These are phyloP conservation scores for Nudaria mundana DNA, from an alignment of 2,888 invertebrate species.

Conservation along the genomic window DNA sequence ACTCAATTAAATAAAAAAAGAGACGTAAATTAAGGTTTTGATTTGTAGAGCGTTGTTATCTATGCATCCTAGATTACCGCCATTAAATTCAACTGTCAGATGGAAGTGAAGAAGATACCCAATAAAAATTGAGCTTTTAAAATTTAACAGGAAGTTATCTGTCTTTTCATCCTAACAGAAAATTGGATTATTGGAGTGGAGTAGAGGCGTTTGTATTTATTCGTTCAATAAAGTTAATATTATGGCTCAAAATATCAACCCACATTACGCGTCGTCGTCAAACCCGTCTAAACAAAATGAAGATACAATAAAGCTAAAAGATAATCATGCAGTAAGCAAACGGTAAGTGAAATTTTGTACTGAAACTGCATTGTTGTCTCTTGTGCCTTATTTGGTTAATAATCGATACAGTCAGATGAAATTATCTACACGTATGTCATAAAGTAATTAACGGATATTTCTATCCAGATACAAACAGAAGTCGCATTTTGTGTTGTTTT, in stretches of 20 bases:
- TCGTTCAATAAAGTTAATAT: constrained; percentile 45
- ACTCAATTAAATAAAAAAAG: not conserved
- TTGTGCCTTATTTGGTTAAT: constrained; percentile 1
- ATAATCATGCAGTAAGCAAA: constrained; percentile 95
- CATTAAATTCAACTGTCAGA: constrained; percentile 71
- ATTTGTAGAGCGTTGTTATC: constrained; percentile 32
- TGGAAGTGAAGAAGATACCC: constrained; percentile 49
- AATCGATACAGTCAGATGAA: too few relatives aligned
- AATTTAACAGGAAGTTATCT: constrained; percentile 72
- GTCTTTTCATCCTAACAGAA: constrained; percentile 75
- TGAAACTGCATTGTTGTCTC: constrained; percentile 4
- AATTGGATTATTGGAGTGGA: constrained; percentile 43
- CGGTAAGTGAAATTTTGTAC: constrained; percentile 80
- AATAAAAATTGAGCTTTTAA: constrained; percentile 77
- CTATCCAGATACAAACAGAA: too few relatives aligned
- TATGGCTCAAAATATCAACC: constrained; percentile 95
- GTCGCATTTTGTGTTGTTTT: too few relatives aligned
- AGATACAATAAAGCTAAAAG: constrained; percentile 87
- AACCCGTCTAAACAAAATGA: constrained; percentile 89
- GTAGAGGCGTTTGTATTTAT: constrained; percentile 49
- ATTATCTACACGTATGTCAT: too few relatives aligned
- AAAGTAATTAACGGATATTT: too few relatives aligned
- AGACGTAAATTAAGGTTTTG: not conserved
- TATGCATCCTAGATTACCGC: constrained; percentile 54
- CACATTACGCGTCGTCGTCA: constrained; percentile 87